Evolutionary conservation across 2,888 invertebrate genomes (phyloP).

Genomic region (Xylota segnis): DNA sequence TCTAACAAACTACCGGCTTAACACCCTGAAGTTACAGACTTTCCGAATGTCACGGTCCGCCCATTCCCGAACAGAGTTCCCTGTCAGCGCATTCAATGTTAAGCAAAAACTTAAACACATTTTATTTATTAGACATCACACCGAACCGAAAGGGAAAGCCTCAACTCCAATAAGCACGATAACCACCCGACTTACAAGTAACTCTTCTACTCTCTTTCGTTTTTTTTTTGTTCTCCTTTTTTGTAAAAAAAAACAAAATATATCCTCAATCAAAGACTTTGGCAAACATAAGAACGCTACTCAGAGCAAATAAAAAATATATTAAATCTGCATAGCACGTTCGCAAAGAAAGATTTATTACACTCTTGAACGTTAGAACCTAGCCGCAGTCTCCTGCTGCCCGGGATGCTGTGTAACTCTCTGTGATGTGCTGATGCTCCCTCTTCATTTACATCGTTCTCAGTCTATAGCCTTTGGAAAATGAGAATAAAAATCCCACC

Average conservation of each 20-base stretch:
- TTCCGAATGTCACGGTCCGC: not conserved
- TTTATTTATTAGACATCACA: conserved; percentile 5
- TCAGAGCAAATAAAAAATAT: conserved; percentile 69
- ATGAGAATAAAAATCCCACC: conserved; percentile 18
- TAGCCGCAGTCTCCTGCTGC: conserved; percentile 28
- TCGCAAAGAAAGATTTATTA: conserved; percentile 71
- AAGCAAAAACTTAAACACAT: conserved; percentile 34
- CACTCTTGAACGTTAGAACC: conserved; percentile 55
- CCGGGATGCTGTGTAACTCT: not conserved
- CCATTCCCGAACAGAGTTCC: not conserved
- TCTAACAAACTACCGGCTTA: no score
- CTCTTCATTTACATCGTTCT: conserved; percentile 24
- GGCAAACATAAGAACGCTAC: conserved; percentile 49
- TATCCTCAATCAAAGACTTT: conserved; percentile 63
- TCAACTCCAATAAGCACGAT: conserved; percentile 18
- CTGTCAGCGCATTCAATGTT: not conserved
- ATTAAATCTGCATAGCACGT: conserved; percentile 75
- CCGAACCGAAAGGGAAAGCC: not conserved
- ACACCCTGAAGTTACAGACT: no score
- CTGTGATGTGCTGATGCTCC: conserved; percentile 28
- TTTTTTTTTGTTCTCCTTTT: not conserved
- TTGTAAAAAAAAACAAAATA: not conserved
- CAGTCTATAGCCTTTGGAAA: conserved; percentile 48
- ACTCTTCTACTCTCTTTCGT: conserved; percentile 2
- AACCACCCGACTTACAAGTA: conserved; percentile 31